Conservation (phyloP, 1,140 invertebrate species). For the Plectrocnemia conspersa region DNA sequence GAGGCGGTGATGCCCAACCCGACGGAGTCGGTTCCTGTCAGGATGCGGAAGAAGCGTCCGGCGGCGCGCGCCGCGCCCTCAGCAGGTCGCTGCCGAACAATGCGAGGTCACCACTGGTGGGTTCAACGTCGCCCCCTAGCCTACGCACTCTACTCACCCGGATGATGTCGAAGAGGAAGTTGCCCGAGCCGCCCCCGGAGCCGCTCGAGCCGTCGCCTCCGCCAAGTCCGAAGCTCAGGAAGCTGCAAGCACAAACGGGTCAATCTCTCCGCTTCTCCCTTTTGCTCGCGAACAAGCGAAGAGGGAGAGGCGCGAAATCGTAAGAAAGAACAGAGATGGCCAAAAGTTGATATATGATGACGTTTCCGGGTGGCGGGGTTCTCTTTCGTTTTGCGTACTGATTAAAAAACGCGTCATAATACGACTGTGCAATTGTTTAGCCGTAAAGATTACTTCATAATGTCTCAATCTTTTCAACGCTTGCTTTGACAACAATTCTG, state of each 20-base stretch:
- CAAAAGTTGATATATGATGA: too few relatives aligned
- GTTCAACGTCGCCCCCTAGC: background rate
- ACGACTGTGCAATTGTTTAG: too few relatives aligned
- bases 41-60: conserved; percentile 69
- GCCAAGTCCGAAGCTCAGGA: conserved; percentile 64
- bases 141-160: conserved; percentile 57
- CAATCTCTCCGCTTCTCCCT: background rate
- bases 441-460: too few relatives aligned
- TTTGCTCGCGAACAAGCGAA: too few relatives aligned
- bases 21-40: conserved; percentile 70
- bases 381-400: too few relatives aligned
- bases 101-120: conserved; percentile 32
- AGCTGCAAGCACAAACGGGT: conserved; percentile 46
- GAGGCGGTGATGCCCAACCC: conserved; percentile 64
- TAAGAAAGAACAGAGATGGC: too few relatives aligned
- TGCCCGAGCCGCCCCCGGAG: conserved; percentile 69
- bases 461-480: too few relatives aligned
- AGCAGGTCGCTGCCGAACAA: conserved; percentile 59
- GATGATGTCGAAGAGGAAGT: conserved; percentile 82
- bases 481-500: too few relatives aligned
- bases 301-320: too few relatives aligned
- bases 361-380: too few relatives aligned
- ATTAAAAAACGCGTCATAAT: too few relatives aligned
- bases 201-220: conserved; percentile 47
- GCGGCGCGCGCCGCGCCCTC: conserved; percentile 70